Evolutionary conservation across 2,888 invertebrate genomes (phyloP), one percentile per base, ranked within the genome.

Genomic region (Notodonta dromedarius): DNA sequence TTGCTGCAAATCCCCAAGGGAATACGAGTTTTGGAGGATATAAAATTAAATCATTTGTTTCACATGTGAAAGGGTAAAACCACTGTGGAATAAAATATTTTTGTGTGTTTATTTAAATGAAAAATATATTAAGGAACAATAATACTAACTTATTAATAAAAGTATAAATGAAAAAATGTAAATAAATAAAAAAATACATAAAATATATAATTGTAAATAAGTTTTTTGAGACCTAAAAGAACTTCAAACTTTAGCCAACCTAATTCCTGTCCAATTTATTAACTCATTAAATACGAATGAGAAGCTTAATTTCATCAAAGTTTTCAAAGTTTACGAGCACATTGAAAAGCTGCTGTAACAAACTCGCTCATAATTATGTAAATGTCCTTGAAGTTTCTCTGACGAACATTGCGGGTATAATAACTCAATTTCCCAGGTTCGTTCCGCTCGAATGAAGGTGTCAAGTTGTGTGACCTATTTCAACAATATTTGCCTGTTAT

Each of bases 381-480:
- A 74, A 74, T 59, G 61, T 60, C 16, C 56, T 44, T 48, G 59
- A 74, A 64, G 64, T 74, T 69, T 66, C 69, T 67, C 63, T 69
- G 60, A 66, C 62, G 65, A 68, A 70, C 67, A 70, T 67, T 69
- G 62, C 58, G 57, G 54, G 62, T 69, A 61, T 73, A 64, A 74
- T 67, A 77, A 74, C 71, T 70, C 69, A 73, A 78, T 78, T 77
- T 72, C 66, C 70, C 58, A 54, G 65, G 67, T 59, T 65, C 62
- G 66, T 73, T 71, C 67, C 70, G 52, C 66, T 60, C 69, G 70
- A 66, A 67, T 62, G 65, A 65, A 68, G 66, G 66, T 69, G 71
- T 76, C 76, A 72, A 62, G 69, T 68, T 66, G 65, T 68, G 67
- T 69, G 75, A 77, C 78, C 76, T 73, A 69, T 73, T 73, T 77